phyloP scores from a whole-genome alignment of 2,113 vertebrate genomes.

The Grallaria varia region DNA sequence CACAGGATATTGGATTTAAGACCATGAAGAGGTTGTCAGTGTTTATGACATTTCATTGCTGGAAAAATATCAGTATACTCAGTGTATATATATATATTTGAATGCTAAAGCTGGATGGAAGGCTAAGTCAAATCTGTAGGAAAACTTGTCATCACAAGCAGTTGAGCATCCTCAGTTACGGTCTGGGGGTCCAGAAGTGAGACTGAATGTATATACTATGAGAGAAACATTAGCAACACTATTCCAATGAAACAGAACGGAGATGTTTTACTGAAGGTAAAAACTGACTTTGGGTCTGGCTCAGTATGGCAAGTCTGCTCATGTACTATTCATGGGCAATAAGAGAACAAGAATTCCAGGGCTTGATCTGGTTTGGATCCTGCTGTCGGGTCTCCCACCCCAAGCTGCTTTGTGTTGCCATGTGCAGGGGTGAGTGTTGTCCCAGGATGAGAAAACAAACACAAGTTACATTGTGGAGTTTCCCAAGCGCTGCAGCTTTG shows the following conservation, averaged over 20 bases:
- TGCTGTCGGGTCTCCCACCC: accelerated
- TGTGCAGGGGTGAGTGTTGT: not conserved
- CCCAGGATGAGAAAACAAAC: not conserved
- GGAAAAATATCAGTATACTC: not conserved
- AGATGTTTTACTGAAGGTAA: not conserved
- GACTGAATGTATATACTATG: not conserved
- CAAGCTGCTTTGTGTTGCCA: accelerated
- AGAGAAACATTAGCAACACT: not conserved
- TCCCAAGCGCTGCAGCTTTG: accelerated
- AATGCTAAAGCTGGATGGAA: not conserved
- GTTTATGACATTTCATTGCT: not conserved
- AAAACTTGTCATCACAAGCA: not conserved
- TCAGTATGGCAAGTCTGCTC: not conserved
- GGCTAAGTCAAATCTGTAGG: not conserved
- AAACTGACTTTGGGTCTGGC: not conserved
- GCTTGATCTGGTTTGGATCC: not conserved
- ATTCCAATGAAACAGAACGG: not conserved
- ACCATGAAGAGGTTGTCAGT: constrained; percentile 30
- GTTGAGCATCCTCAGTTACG: not conserved
- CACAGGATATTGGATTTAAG: constrained; percentile 48
- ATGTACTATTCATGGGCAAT: not conserved
- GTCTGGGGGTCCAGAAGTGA: not conserved
- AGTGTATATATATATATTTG: not conserved
- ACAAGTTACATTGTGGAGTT: no score
- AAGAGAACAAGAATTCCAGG: no score